Evolutionary conservation across 2,797 vertebrate species (phyloP), one percentile per base, ranked within the genome.

Genomic region (Brachyrhaphis roseni): DNA sequence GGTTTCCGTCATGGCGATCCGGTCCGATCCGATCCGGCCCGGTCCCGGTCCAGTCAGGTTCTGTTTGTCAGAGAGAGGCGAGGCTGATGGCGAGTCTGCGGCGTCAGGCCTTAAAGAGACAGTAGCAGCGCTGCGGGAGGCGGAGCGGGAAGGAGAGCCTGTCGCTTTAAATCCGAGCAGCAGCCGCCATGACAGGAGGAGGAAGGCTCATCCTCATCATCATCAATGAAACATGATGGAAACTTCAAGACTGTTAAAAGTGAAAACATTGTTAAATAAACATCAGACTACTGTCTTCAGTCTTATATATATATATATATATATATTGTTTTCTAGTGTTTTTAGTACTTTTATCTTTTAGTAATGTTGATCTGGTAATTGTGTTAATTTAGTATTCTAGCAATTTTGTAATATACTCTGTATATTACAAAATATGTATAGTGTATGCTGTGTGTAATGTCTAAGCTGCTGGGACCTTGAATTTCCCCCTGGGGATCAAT

Each of bases 1-100:
- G 84, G 91, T 95, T 85, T 99, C 98, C 43, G 98, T 97, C 98
- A 99, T 99, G 91, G 73, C 94, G 83, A 70, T 82, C 75, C 85
- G 64, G 62, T 78, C 76, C 82, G 82, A 76, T 57, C 55, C 85
- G 64, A 55, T 78, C 76, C 82, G 82, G 77, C 23, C 53, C 82
- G 82, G 77, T 81, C 74, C 71, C 82, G 84, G 82, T 85, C 46
- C 75, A 10, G 62, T 64, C 36, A 0, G 55, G 10, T 49, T 43
- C 34, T 74, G 62, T 41, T 18, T 4, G 70, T 41, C 66, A 43
- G 36, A n/a, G 66, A 41, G 10, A 70, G 74, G 55, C 41, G 41
- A 47, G 71, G 45, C 45, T 34, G 28, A 20, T 31, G 45, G 70
- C 26, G 70, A 31, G 70, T 46, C 71, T 47, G 71, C 46, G 71